A percentile compares a stretch with the other conserved stretches of the same genome.
These are phyloP conservation scores for Peromyscus eremicus DNA, from an alignment of 2,797 vertebrate species.

Conservation along the genomic window DNA sequence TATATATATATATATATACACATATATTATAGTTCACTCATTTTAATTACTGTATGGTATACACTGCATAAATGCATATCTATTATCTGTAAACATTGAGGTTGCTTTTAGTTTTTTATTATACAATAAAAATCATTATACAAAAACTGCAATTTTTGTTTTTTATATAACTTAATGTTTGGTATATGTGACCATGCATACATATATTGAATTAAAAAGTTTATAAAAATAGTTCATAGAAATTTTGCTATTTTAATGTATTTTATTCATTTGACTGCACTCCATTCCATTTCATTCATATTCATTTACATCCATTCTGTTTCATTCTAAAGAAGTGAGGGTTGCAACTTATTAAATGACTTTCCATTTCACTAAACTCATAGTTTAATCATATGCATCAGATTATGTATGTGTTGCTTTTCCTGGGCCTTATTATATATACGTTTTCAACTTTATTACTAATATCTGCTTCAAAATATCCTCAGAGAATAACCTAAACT, in stretches of 20 bases:
- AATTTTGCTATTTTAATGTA: constrained; percentile 37
- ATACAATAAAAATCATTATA: neutral
- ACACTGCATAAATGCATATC: neutral
- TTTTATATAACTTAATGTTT: neutral
- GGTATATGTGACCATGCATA: neutral
- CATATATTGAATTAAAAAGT: neutral
- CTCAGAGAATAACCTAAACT: neutral
- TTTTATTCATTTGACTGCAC: neutral
- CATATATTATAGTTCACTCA: neutral
- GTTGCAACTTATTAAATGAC: neutral
- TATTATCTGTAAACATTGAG: neutral
- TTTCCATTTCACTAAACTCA: neutral
- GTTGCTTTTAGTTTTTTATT: neutral
- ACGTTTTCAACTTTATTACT: neutral
- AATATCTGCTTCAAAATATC: neutral
- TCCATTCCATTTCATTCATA: neutral
- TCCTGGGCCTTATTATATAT: neutral
- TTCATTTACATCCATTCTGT: neutral
- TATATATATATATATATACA: neutral
- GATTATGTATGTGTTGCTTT: neutral
- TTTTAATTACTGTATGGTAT: neutral
- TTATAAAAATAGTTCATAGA: neutral
- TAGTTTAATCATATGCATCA: neutral
- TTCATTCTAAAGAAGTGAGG: neutral
- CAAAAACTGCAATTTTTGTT: neutral